Evolutionary conservation across 53 echinoderm and acorn worm genomes (phyloP), one percentile per base, ranked within the genome.

Genomic region (Paelopatides confundens): DNA sequence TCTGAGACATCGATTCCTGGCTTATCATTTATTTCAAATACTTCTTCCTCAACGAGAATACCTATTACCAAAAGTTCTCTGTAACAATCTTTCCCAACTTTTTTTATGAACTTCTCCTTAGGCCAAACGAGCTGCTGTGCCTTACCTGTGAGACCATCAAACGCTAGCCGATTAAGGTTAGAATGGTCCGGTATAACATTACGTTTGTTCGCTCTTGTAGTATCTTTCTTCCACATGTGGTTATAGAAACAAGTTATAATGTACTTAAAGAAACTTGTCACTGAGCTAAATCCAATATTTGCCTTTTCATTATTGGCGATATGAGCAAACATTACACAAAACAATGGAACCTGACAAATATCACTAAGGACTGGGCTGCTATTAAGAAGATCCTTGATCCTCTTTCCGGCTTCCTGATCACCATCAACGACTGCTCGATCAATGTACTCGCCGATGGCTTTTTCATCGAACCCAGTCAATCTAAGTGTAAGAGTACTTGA

Each of bases 311-410:
- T 36, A 14, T 69, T 5, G 13, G 70, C 35, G 17, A 69, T 69
- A 24, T 69, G 70, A 15, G 70, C 70, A 69, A 69, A 69, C 70
- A 69, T 69, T 2, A 69, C 70, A 69, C 35, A 69, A 8, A 69
- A 69, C 1, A 69, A 15, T 15, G 70, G 70, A 5, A 35, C 35
- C 13, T 69, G 35, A 24, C 70, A 69, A 35, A 69, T 37, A 24
- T 69, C 70, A 69, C 70, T 33, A 21, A 69, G 12, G 34, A 69
- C 39, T 5, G 35, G 70, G 18, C 39, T 69, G 33, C 39, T 69
- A 2, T 2, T n/a, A 54, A 54, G 70, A 33, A 69, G 70, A 38
- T 35, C 5, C n/a, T 69, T 35, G 8, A 36, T 69, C 33, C 35
- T 69, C 14, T 35, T 36, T 2, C 15, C 21, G 2, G 70, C 70